Conservation (phyloP, 2,888 invertebrate genomes). For the Heliconius aoede region DNA sequence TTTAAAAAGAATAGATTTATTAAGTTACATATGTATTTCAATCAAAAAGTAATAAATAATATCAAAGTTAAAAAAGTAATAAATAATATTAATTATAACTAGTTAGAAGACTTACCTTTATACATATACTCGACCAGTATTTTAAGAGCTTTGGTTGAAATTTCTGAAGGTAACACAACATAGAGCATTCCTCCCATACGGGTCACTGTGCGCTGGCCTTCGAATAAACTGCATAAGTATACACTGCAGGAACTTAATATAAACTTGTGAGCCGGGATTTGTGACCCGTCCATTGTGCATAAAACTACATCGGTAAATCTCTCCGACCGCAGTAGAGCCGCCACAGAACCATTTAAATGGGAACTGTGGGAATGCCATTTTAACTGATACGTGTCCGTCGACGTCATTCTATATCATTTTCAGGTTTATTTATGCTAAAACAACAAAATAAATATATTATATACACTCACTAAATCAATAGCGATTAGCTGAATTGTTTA, state of each 20-base stretch:
- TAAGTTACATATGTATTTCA: too few species aligned
- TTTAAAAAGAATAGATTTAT: too few species aligned
- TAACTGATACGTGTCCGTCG: conserved; percentile 91
- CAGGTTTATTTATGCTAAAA: conserved; percentile 33
- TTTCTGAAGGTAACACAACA: conserved; percentile 91
- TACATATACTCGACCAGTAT: conserved; percentile 94
- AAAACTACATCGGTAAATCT: conserved; percentile 92
- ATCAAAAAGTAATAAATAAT: not conserved
- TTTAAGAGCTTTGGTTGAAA: conserved; percentile 90
- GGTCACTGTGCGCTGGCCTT: conserved; percentile 75
- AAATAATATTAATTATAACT: not conserved
- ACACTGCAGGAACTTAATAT: conserved; percentile 92
- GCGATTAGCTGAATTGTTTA: conserved; percentile 32
- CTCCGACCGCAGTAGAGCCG: conserved; percentile 90
- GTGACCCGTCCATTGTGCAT: conserved; percentile 90
- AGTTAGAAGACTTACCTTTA: conserved; percentile 65
- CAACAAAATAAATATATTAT: conserved; percentile 3
- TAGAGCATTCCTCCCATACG: conserved; percentile 84
- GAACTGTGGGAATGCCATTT: conserved; percentile 95
- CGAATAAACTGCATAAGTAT: conserved; percentile 75
- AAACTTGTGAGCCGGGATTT: conserved; percentile 93
- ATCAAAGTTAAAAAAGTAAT: not conserved
- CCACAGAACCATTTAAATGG: conserved; percentile 92
- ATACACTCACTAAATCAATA: conserved; percentile 14
- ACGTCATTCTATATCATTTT: conserved; percentile 66